These are phyloP conservation scores for Drosophila lutescens DNA, from an alignment of 2,888 invertebrate genomes.

Conservation along the genomic window DNA sequence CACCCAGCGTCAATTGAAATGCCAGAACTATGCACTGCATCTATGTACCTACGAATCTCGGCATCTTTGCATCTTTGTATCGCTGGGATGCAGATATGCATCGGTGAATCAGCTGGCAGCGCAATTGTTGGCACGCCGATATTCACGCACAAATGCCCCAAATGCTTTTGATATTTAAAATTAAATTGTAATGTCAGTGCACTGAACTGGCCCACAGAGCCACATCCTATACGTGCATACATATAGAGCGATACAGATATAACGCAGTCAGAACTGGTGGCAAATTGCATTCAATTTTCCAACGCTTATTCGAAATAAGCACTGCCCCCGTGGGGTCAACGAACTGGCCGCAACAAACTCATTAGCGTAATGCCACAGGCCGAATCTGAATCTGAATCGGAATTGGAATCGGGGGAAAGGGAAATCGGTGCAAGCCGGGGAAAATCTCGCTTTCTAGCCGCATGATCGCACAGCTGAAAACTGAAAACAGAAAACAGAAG, in stretches of 20 bases:
- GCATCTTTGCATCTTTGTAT: slow-evolving; percentile 27
- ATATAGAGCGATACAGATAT: not conserved
- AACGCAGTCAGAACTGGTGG: slow-evolving; percentile 27
- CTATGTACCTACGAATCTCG: slow-evolving; percentile 15
- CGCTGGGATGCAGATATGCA: slow-evolving; percentile 17
- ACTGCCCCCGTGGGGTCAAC: slow-evolving; percentile 44
- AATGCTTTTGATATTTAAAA: slow-evolving; percentile 52
- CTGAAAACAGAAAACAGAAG: not conserved
- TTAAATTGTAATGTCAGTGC: slow-evolving; percentile 56
- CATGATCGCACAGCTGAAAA: slow-evolving; percentile 28
- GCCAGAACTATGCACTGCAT: slow-evolving; percentile 60
- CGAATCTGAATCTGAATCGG: no score
- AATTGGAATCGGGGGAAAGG: slow-evolving; percentile 9
- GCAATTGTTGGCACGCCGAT: slow-evolving; percentile 63
- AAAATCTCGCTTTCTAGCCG: slow-evolving; percentile 34
- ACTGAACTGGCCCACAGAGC: slow-evolving; percentile 47
- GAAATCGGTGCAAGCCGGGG: slow-evolving; percentile 13
- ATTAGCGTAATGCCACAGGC: slow-evolving; percentile 38
- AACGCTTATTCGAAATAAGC: slow-evolving; percentile 29
- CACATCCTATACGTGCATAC: not conserved
- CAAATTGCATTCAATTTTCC: slow-evolving; percentile 20
- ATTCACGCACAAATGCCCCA: slow-evolving; percentile 67
- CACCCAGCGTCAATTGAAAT: slow-evolving; percentile 60
- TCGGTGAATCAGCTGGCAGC: slow-evolving; percentile 56
- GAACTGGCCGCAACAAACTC: slow-evolving; percentile 55